Evolutionary conservation across 2,888 invertebrate species (phyloP), one percentile per base, ranked within the genome.

Genomic region (Netelia inedita): DNA sequence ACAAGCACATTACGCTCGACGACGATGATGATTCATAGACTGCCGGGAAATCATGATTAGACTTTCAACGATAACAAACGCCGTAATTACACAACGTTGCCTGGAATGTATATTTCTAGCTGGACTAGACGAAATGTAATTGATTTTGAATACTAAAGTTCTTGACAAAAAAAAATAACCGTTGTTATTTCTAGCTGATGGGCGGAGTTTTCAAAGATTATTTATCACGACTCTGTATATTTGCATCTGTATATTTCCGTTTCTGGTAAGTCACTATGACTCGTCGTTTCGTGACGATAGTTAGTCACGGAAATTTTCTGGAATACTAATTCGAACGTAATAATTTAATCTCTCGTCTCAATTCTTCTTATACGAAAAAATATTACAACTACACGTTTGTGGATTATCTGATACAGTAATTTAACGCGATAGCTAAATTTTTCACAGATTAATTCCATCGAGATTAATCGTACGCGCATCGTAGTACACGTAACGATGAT

Each of bases 21-120:
- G 14, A 57, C 73, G 59, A 75, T 79, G 82, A 82, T 90, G 90
- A 91, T 89, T 90, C 90, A 90, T 82, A 89, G 87, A 87, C 83
- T 87, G 74, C 78, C 85, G 74, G 85, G 86, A 90, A 89, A 89
- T 88, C 86, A 87, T 86, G 87, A 87, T 87, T 88, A 86, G 85
- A 85, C 85, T 82, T 63, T 61, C 78, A 73, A 83, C 55, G 81
- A 85, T 85, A 85, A 83, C 63, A 78, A 83, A 83, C 61, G 63
- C 46, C 11, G 21, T 8, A 14, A 21, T 74, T n/a, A 59, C 23
- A 21, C 21, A 10, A 21, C 23, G 35, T 35, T 35, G 6, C 35
- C 35, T 35, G 35, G 35, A 35, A 14, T 14, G 16, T 53, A n/a
- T 53, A 53, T 14, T 57, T 57, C 19, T 19, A 57, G 21, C 57